Evolutionary conservation across 1,140 invertebrate genomes (phyloP).

Genomic region (Potamilus streckersoni): DNA sequence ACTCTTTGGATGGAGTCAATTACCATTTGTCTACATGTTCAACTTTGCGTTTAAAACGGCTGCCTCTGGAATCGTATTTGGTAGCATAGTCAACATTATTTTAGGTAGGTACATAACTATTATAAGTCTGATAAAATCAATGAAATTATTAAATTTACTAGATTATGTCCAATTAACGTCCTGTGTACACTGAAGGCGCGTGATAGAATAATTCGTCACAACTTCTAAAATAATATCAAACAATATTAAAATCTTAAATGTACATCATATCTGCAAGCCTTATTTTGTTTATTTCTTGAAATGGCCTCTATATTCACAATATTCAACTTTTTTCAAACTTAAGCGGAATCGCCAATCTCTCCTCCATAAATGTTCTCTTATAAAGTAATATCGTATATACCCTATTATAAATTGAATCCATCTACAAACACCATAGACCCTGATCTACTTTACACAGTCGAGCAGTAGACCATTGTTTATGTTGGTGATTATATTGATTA

Average conservation of each 20-base stretch:
- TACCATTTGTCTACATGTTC: conserved; percentile 35
- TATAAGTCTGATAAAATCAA: background rate
- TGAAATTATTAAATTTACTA: background rate
- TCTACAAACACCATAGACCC: too few species aligned
- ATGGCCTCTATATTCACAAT: too few species aligned
- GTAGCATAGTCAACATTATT: conserved; percentile 33
- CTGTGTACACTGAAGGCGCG: background rate
- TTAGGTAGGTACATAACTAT: conserved; percentile 11
- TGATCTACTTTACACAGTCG: too few species aligned
- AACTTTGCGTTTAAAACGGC: conserved; percentile 33
- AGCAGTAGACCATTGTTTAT: too few species aligned
- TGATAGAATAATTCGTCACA: background rate
- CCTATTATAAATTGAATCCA: too few species aligned
- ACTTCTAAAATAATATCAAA: background rate
- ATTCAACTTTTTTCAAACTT: too few species aligned
- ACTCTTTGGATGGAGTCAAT: conserved; percentile 23
- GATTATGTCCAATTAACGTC: background rate
- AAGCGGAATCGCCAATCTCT: too few species aligned
- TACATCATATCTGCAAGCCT: background rate
- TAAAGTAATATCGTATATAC: too few species aligned
- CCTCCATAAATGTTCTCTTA: too few species aligned
- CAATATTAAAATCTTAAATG: background rate
- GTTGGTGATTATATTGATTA: too few species aligned
- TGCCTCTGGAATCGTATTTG: conserved; percentile 30
- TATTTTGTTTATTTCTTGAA: background rate